Conservation (phyloP, 2,888 invertebrate species). For the Ophioninae sp. region DNA sequence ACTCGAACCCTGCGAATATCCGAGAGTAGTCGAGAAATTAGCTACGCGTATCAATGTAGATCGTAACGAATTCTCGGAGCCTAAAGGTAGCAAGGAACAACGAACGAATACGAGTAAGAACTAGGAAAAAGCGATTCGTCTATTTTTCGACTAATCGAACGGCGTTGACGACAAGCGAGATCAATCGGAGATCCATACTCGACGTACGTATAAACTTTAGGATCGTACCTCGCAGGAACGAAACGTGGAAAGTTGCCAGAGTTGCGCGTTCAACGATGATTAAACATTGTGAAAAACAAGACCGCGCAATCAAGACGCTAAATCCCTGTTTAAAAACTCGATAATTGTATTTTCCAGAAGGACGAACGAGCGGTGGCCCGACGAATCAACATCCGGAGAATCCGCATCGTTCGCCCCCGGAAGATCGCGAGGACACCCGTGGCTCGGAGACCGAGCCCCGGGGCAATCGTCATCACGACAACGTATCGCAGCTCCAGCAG, state of each 20-base stretch:
- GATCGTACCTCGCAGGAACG: too few species aligned
- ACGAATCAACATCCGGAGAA: conserved; percentile 82
- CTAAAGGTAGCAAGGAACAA: too few species aligned
- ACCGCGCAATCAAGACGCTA: too few species aligned
- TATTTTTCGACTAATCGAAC: not conserved
- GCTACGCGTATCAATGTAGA: conserved; percentile 1
- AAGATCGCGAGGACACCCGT: conserved; percentile 81
- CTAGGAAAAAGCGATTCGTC: not conserved
- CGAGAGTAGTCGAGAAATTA: conserved; percentile 16
- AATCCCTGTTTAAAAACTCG: too few species aligned
- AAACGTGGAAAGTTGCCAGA: too few species aligned
- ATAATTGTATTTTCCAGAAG: conserved; percentile 80
- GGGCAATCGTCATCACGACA: conserved; percentile 82
- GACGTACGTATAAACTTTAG: too few species aligned
- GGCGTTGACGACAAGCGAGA: too few species aligned
- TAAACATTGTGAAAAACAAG: too few species aligned
- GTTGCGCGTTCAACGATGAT: too few species aligned
- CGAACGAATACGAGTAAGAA: not conserved
- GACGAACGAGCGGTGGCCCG: conserved; percentile 83
- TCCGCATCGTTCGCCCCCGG: conserved; percentile 81
- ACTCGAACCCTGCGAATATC: conserved; percentile 20
- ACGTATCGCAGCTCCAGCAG: conserved; percentile 82
- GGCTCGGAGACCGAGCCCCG: conserved; percentile 83
- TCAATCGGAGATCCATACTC: too few species aligned
- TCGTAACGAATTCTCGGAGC: not conserved